Conservation (phyloP, 2,888 invertebrate genomes). For the Hemaris fuciformis region DNA sequence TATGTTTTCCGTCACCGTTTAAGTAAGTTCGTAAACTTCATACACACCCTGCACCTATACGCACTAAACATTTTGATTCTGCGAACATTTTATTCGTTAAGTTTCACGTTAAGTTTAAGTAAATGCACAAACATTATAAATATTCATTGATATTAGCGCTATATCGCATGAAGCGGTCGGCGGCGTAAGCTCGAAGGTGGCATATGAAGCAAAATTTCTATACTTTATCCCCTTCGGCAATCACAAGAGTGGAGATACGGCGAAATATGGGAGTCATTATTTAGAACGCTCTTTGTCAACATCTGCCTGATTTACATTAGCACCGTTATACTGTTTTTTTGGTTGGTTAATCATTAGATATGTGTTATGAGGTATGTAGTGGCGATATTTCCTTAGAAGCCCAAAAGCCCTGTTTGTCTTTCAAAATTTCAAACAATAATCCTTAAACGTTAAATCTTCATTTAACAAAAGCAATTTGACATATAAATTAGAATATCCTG, state of each 20-base stretch:
- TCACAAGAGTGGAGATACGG: constrained; percentile 60
- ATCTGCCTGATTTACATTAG: constrained; percentile 62
- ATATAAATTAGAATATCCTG: too few species aligned
- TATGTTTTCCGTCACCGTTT: too few species aligned
- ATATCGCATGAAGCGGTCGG: constrained; percentile 39
- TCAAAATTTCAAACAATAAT: too few species aligned
- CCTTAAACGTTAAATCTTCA: too few species aligned
- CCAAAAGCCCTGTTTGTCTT: too few species aligned
- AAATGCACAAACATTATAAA: constrained; percentile 62
- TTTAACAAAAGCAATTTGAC: too few species aligned
- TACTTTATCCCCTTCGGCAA: constrained; percentile 45
- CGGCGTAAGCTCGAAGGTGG: constrained; percentile 31
- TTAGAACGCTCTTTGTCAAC: constrained; percentile 66
- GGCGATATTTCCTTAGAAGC: too few species aligned
- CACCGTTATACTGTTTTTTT: constrained; percentile 42
- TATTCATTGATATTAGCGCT: constrained; percentile 60
- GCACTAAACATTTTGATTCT: neutral
- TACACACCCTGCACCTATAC: neutral
- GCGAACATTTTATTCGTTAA: constrained; percentile 14
- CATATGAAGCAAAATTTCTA: constrained; percentile 33
- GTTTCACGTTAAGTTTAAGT: constrained; percentile 43
- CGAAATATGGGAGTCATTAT: constrained; percentile 73
- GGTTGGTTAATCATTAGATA: neutral
- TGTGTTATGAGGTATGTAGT: too few species aligned
- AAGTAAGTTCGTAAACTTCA: too few species aligned